A percentile compares a stretch with the other conserved stretches of the same genome.
These are phyloP conservation scores for Cantharis lateralis DNA, from an alignment of 2,888 invertebrate genomes.

Conservation along the genomic window DNA sequence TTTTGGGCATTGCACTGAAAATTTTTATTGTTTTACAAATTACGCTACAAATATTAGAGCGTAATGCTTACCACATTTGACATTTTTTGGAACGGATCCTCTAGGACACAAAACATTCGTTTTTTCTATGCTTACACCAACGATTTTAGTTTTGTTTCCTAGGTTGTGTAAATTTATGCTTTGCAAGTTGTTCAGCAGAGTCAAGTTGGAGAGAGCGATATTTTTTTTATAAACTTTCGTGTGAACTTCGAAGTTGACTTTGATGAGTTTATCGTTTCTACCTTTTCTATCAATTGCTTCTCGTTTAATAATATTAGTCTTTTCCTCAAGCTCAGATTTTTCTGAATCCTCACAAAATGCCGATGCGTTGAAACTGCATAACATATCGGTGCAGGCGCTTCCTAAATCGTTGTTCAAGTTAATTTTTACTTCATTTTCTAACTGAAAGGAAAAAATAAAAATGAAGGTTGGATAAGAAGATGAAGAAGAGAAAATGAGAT, in stretches of 20 bases:
- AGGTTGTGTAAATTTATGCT: slow-evolving; percentile 25
- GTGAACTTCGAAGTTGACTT: slow-evolving; percentile 45
- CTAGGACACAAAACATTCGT: slow-evolving; percentile 54
- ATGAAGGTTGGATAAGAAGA: background rate
- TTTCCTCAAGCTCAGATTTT: slow-evolving; percentile 39
- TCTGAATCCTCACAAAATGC: slow-evolving; percentile 36
- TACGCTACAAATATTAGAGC: background rate
- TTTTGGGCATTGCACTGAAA: slow-evolving; percentile 64
- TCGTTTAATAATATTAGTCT: slow-evolving; percentile 45
- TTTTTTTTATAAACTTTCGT: slow-evolving; percentile 40
- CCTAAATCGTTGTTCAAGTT: slow-evolving; percentile 42
- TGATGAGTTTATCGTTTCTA: slow-evolving; percentile 37
- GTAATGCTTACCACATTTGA: slow-evolving; percentile 61
- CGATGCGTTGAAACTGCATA: slow-evolving; percentile 35
- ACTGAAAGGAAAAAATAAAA: slow-evolving; percentile 32
- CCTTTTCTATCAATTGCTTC: slow-evolving; percentile 27
- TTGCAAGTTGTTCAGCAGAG: slow-evolving; percentile 11
- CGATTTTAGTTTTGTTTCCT: slow-evolving; percentile 21
- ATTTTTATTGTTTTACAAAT: background rate
- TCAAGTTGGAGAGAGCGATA: background rate
- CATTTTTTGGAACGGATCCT: slow-evolving; percentile 60
- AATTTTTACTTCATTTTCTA: slow-evolving; percentile 45
- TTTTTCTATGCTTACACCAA: slow-evolving; percentile 21
- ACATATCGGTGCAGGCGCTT: slow-evolving; percentile 25
- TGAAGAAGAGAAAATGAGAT: too few relatives aligned